phyloP scores from a whole-genome alignment of 2,113 vertebrate species.

The Nannobrachium achirus region DNA sequence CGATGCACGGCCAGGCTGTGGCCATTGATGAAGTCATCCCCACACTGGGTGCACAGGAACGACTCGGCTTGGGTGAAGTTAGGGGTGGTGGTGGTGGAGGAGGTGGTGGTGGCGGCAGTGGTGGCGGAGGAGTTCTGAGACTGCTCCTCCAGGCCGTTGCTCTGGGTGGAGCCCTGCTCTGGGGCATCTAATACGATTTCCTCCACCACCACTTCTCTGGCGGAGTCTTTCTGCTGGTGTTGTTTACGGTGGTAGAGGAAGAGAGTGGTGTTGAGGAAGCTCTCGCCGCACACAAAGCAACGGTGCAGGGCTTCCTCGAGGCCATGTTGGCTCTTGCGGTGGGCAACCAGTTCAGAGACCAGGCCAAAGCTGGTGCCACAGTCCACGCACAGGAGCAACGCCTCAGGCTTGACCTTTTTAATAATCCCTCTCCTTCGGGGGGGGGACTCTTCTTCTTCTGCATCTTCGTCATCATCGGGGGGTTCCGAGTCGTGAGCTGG shows the following conservation, averaged over 20 bases:
- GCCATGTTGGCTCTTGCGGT: constrained; percentile 84
- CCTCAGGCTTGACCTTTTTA: constrained; percentile 76
- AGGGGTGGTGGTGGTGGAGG: background rate
- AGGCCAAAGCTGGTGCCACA: constrained; percentile 88
- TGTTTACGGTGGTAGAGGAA: constrained; percentile 93
- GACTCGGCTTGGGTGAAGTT: constrained; percentile 46
- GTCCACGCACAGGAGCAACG: constrained; percentile 87
- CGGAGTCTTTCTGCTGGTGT: constrained; percentile 78
- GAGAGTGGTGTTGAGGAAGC: constrained; percentile 91
- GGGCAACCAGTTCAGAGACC: constrained; percentile 86
- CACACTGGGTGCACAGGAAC: constrained; percentile 86
- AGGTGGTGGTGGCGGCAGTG: background rate
- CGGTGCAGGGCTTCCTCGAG: constrained; percentile 86
- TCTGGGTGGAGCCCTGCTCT: constrained; percentile 20
- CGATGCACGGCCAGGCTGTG: constrained; percentile 81
- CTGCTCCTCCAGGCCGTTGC: background rate
- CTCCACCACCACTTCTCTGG: constrained; percentile 8
- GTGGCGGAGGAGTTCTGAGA: too few species aligned
- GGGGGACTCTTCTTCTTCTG: constrained; percentile 18
- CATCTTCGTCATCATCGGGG: background rate
- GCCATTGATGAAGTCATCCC: constrained; percentile 79
- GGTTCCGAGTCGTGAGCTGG: background rate
- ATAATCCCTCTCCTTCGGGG: constrained; percentile 59
- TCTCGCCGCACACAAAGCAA: constrained; percentile 87
- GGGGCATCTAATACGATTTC: background rate